Conservation (phyloP, 2,113 vertebrate genomes). For the Istiophorus platypterus region DNA sequence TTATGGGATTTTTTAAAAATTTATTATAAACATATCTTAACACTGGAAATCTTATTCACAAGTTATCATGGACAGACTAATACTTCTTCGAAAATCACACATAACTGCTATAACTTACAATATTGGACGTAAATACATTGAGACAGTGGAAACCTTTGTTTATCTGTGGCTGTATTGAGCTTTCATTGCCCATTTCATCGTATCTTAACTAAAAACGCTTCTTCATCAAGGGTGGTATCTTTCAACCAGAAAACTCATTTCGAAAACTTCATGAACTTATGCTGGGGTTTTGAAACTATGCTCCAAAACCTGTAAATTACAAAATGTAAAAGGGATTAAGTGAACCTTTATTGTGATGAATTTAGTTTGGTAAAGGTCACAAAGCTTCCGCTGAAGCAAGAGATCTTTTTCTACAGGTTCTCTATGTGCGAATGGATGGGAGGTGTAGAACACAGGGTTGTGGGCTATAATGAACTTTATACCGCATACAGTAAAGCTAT, state of each 20-base stretch:
- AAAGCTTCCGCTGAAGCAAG: conserved; percentile 19
- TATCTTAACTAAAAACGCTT: background rate
- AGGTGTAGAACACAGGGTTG: conserved; percentile 28
- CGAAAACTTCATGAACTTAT: background rate
- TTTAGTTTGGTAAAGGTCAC: conserved; percentile 27
- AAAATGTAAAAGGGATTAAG: background rate
- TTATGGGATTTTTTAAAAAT: too few species aligned
- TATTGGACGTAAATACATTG: background rate
- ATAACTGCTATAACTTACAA: background rate
- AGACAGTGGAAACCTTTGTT: background rate
- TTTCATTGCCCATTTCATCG: background rate
- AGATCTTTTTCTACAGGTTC: background rate
- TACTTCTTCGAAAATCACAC: conserved; percentile 5
- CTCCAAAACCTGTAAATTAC: background rate
- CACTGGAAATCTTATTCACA: background rate
- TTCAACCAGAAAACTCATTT: background rate
- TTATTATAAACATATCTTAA: background rate
- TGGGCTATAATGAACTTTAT: conserved; percentile 50
- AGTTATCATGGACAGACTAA: conserved; percentile 2
- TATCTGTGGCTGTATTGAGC: background rate
- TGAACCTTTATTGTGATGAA: background rate
- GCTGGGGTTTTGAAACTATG: background rate
- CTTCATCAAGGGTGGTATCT: background rate
- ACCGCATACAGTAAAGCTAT: conserved; percentile 30
- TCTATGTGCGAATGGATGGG: background rate